A percentile compares a stretch with the other conserved stretches of the same genome.
phyloP scores from a whole-genome alignment of 2,797 vertebrate genomes.

The Acrossocheilus wenchowensis region DNA sequence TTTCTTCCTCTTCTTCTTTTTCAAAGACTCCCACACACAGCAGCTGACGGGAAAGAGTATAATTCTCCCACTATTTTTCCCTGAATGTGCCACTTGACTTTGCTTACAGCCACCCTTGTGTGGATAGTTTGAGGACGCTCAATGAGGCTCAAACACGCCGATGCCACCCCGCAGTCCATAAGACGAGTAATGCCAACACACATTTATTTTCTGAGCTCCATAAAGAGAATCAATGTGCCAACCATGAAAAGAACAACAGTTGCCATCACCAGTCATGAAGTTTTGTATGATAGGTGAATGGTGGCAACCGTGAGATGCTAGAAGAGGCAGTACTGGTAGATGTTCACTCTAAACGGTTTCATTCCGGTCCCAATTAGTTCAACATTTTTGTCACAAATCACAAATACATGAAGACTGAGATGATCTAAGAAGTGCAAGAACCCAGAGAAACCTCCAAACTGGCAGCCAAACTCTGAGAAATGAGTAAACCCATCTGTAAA shows the following conservation, averaged over 20 bases:
- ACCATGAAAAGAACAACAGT: conserved; percentile 53
- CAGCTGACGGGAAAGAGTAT: conserved; percentile 73
- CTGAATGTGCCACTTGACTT: conserved; percentile 78
- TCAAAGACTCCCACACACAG: conserved; percentile 75
- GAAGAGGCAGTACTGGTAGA: conserved; percentile 13
- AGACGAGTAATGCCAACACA: conserved; percentile 66
- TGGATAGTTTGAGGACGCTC: conserved; percentile 36
- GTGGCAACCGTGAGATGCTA: conserved; percentile 40
- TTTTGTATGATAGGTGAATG: conserved; percentile 40
- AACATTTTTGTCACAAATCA: neutral
- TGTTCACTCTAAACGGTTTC: neutral
- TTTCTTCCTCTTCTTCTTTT: conserved; percentile 68
- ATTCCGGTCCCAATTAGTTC: neutral
- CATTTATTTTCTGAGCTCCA: conserved; percentile 68
- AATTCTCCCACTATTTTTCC: conserved; percentile 65
- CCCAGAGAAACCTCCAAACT: conserved; percentile 60
- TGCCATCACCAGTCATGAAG: neutral
- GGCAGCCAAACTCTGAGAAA: conserved; percentile 68
- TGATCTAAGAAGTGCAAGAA: conserved; percentile 64
- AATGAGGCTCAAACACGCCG: conserved; percentile 54
- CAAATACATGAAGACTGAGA: conserved; percentile 62
- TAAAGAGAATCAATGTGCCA: conserved; percentile 66
- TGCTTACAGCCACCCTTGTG: conserved; percentile 70
- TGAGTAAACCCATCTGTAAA: conserved; percentile 75
- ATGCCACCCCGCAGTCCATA: conserved; percentile 51